Conservation (phyloP, 2,888 invertebrate genomes). For the Clistopyga incitator region DNA sequence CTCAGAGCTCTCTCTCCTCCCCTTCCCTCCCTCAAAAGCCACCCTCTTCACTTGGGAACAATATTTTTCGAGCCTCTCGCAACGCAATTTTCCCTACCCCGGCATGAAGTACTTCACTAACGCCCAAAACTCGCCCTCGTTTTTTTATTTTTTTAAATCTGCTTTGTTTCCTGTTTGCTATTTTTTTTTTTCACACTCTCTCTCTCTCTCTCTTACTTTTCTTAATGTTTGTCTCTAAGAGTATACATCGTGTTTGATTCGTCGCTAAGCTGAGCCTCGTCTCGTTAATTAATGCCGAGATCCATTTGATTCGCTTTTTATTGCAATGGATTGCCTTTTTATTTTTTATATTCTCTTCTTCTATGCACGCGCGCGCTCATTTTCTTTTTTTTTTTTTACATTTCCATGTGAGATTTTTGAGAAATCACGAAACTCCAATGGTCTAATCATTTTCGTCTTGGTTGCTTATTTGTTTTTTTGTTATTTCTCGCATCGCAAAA, state of each 20-base stretch:
- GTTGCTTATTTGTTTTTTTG: slow-evolving; percentile 5
- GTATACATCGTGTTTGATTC: slow-evolving; percentile 81
- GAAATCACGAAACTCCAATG: slow-evolving; percentile 42
- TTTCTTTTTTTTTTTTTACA: background rate
- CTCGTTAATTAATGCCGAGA: slow-evolving; percentile 76
- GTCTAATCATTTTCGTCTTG: slow-evolving; percentile 33
- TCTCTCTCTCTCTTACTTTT: slow-evolving; percentile 53
- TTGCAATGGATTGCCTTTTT: slow-evolving; percentile 73
- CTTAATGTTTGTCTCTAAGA: slow-evolving; percentile 62
- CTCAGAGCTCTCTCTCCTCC: slow-evolving; percentile 35
- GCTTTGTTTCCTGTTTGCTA: slow-evolving; percentile 28
- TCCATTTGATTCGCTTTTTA: slow-evolving; percentile 81
- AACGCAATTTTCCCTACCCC: background rate
- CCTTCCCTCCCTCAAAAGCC: too few species aligned
- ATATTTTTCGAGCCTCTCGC: background rate
- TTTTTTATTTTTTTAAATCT: slow-evolving; percentile 32
- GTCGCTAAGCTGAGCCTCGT: slow-evolving; percentile 77
- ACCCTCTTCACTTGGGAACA: background rate
- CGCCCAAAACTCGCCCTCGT: background rate
- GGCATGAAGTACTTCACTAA: slow-evolving; percentile 18
- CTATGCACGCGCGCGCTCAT: slow-evolving; percentile 20
- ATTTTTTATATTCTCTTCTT: slow-evolving; percentile 8
- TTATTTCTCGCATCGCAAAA: slow-evolving; percentile 23
- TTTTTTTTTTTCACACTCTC: slow-evolving; percentile 49
- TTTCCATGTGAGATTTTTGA: background rate